Conservation (phyloP, 2,888 invertebrate species). For the Bunonema sp. region DNA sequence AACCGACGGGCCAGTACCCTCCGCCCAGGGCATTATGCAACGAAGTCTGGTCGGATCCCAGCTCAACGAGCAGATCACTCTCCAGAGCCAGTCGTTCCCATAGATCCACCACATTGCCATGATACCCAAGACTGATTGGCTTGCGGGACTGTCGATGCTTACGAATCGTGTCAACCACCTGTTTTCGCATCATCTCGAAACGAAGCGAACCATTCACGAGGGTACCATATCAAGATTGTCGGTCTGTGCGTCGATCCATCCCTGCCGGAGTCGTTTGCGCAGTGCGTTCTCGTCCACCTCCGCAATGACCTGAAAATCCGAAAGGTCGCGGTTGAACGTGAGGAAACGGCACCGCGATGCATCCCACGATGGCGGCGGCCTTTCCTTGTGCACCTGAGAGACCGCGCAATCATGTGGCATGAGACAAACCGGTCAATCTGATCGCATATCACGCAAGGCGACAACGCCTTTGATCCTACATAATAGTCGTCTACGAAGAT, state of each 20-base stretch:
- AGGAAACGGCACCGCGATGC: constrained; percentile 55
- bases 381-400: constrained; percentile 58
- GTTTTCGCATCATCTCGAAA: background rate
- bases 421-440: no score
- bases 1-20: no score
- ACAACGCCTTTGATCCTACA: no score
- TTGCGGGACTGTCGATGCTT: constrained; percentile 35
- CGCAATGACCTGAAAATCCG: background rate
- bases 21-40: constrained; percentile 55
- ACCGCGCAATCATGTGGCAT: constrained; percentile 38
- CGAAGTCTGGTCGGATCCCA: constrained; percentile 56
- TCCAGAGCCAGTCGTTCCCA: constrained; percentile 52
- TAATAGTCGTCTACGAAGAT: background rate
- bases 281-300: constrained; percentile 50
- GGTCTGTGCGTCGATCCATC: constrained; percentile 53
- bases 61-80: constrained; percentile 52
- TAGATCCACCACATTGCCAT: constrained; percentile 53
- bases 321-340: constrained; percentile 46
- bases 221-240: constrained; percentile 47
- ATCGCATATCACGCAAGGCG: no score
- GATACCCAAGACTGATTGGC: constrained; percentile 52
- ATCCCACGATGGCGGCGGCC: constrained; percentile 54
- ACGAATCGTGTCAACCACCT: constrained; percentile 24
- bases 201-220: constrained; percentile 19
- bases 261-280: constrained; percentile 52